Conservation (phyloP, 2,888 invertebrate species). For the Zhuqinia jingwanae region DNA sequence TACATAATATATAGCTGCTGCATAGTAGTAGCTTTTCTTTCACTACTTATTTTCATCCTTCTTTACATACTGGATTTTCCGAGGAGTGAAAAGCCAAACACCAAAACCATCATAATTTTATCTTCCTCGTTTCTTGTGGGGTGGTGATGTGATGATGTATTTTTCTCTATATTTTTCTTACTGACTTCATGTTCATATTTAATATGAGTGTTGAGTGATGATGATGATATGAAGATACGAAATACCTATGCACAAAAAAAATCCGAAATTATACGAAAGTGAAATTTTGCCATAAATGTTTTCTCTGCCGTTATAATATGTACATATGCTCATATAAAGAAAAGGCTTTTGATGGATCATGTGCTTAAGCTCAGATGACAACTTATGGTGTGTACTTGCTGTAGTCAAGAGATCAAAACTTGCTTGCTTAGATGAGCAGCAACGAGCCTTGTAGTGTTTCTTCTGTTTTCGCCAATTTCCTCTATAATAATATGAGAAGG, state of each 20-base stretch:
- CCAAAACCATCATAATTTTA: not conserved
- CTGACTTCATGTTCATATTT: too few species aligned
- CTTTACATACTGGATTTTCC: not conserved
- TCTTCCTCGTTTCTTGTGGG: too few species aligned
- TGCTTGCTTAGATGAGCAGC: not conserved
- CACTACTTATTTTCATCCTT: not conserved
- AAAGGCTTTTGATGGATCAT: constrained; percentile 67
- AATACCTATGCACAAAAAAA: constrained; percentile 28
- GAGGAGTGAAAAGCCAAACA: constrained; percentile 17
- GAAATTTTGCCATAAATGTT: constrained; percentile 20
- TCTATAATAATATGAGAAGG: too few species aligned
- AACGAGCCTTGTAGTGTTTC: too few species aligned
- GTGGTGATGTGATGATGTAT: too few species aligned
- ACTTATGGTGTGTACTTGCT: too few species aligned
- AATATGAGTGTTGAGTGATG: not conserved
- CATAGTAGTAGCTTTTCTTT: constrained; percentile 7
- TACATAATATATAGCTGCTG: too few species aligned
- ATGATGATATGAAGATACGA: constrained; percentile 3
- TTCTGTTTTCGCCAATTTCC: constrained; percentile 19
- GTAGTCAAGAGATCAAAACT: constrained; percentile 62
- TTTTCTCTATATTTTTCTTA: not conserved
- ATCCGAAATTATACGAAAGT: not conserved
- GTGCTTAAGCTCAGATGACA: constrained; percentile 67
- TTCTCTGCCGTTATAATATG: too few species aligned
- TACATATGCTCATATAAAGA: too few species aligned